phyloP scores from a whole-genome alignment of 2,113 vertebrate species.

The Sminthopsis crassicaudata region DNA sequence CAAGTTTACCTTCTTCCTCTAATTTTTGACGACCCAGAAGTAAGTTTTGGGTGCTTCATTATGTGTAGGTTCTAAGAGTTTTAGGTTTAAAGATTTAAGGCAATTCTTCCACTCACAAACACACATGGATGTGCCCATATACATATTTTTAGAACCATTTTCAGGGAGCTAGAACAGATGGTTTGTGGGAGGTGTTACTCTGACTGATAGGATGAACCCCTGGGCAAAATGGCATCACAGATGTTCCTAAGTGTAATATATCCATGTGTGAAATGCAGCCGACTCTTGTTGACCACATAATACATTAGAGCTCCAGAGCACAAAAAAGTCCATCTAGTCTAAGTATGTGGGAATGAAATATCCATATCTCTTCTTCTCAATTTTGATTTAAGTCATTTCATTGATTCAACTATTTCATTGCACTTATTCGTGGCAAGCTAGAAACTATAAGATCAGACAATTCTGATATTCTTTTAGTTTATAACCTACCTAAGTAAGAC shows the following conservation, averaged over 20 bases:
- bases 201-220: conserved; percentile 33
- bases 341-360: neutral
- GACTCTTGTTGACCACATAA: neutral
- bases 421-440: neutral
- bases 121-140: neutral
- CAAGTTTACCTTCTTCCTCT: neutral
- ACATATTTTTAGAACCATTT: neutral
- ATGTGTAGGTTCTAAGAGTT: neutral
- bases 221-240: conserved; percentile 66
- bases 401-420: neutral
- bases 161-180: conserved; percentile 7
- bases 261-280: neutral
- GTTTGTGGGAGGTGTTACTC: conserved; percentile 58
- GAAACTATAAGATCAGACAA: neutral
- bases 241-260: conserved; percentile 24
- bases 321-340: neutral
- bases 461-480: neutral
- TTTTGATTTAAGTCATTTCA: neutral
- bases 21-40: neutral
- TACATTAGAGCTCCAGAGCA: neutral
- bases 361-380: neutral
- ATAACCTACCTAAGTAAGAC: neutral
- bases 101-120: neutral
- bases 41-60: neutral
- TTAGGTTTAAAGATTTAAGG: neutral